phyloP scores from a whole-genome alignment of 2,113 vertebrate species.

The Myotis yumanensis region DNA sequence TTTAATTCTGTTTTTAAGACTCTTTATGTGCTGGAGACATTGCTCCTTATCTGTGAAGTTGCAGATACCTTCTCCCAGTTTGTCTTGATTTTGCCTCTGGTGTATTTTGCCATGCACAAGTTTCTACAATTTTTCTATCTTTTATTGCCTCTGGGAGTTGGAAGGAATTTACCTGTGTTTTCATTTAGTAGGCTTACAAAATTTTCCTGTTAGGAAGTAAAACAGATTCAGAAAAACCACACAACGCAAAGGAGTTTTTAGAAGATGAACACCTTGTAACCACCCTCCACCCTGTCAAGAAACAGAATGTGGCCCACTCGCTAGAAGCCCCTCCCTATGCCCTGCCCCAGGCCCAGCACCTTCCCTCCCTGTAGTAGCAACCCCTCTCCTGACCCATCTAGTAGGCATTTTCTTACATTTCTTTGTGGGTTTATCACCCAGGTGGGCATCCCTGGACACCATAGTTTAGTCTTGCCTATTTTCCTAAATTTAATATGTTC shows the following conservation, averaged over 20 bases:
- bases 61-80: not conserved
- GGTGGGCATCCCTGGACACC: not conserved
- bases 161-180: not conserved
- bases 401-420: not conserved
- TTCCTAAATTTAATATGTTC: not conserved
- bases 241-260: not conserved
- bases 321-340: not conserved
- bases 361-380: not conserved
- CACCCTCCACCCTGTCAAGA: not conserved
- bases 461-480: not conserved
- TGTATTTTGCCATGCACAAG: not conserved
- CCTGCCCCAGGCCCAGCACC: not conserved
- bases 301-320: not conserved
- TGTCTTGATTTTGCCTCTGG: not conserved
- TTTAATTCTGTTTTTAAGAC: not conserved
- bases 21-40: not conserved
- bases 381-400: not conserved
- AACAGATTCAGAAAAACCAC: not conserved
- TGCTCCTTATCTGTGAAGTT: not conserved
- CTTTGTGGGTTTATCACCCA: not conserved
- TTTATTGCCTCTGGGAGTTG: not conserved
- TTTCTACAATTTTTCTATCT: not conserved
- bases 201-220: not conserved
- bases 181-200: not conserved
- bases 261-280: not conserved